These are phyloP conservation scores for Ctenoplectra terminalis DNA, from an alignment of 1,140 invertebrate genomes.

Conservation along the genomic window DNA sequence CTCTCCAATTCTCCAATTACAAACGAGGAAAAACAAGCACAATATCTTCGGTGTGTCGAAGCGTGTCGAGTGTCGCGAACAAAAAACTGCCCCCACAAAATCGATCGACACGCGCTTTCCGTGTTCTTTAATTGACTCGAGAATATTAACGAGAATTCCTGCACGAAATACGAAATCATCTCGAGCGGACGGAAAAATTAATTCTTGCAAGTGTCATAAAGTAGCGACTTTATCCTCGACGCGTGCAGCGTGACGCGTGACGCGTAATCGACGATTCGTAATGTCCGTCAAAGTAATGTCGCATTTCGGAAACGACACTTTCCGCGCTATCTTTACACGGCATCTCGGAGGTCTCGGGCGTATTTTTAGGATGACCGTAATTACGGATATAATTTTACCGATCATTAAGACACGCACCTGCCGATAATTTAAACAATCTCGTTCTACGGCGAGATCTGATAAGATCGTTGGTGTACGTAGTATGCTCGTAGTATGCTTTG, in stretches of 20 bases:
- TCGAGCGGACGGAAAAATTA: not conserved
- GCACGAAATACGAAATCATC: not conserved
- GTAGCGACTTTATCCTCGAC: not conserved
- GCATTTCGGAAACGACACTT: constrained; percentile 59
- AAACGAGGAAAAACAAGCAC: constrained; percentile 40
- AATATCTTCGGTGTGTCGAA: constrained; percentile 38
- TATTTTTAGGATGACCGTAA: constrained; percentile 58
- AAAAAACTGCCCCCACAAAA: constrained; percentile 32
- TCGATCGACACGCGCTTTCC: constrained; percentile 33
- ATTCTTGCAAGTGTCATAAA: constrained; percentile 4
- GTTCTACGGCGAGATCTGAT: constrained; percentile 56
- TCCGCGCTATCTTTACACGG: constrained; percentile 43
- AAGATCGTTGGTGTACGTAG: constrained; percentile 46
- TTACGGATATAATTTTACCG: constrained; percentile 63
- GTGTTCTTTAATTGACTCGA: constrained; percentile 20
- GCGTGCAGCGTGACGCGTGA: not conserved
- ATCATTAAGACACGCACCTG: constrained; percentile 67
- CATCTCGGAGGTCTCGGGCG: constrained; percentile 31
- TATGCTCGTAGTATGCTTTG: constrained; percentile 25
- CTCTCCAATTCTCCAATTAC: not conserved
- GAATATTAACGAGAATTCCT: constrained; percentile 10
- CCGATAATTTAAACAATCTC: constrained; percentile 68
- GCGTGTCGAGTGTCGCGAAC: constrained; percentile 36
- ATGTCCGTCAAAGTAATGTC: constrained; percentile 26
- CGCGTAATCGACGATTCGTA: constrained; percentile 3